Conservation (phyloP, 2,888 invertebrate species). For the Rhingia rostrata region DNA sequence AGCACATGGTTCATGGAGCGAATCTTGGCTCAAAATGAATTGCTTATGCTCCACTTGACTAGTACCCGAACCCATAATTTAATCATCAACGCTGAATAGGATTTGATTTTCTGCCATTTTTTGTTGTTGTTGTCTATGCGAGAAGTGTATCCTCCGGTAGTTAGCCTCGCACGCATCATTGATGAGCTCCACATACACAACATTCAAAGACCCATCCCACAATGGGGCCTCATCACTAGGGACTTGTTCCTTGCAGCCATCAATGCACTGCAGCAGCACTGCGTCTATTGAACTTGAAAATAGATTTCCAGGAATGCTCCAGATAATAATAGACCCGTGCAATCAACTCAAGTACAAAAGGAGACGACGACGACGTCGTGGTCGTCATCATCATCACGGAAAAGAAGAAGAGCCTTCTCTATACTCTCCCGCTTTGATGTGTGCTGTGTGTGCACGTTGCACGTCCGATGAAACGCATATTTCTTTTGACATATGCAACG, state of each 20-base stretch:
- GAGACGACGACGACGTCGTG: conserved; percentile 39
- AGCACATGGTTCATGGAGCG: not conserved
- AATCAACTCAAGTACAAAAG: conserved; percentile 61
- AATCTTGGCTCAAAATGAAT: conserved; percentile 40
- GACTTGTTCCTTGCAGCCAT: conserved; percentile 33
- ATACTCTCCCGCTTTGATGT: conserved; percentile 59
- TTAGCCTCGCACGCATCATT: conserved; percentile 65
- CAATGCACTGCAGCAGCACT: not conserved
- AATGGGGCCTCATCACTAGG: conserved; percentile 44
- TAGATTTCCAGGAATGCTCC: conserved; percentile 74
- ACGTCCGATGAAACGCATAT: conserved; percentile 62
- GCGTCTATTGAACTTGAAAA: conserved; percentile 72
- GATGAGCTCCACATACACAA: conserved; percentile 43
- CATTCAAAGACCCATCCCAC: conserved; percentile 51
- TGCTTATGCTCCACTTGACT: conserved; percentile 62
- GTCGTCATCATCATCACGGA: conserved; percentile 42
- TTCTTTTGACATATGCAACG: conserved; percentile 72
- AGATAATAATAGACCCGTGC: conserved; percentile 71
- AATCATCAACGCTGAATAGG: conserved; percentile 76
- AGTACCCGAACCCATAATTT: conserved; percentile 75
- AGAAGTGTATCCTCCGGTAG: conserved; percentile 50
- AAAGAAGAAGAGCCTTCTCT: conserved; percentile 38
- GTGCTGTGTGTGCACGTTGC: conserved; percentile 46
- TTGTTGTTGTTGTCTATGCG: not conserved
- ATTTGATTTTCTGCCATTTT: conserved; percentile 35